Conservation (phyloP, 2,113 vertebrate species). For the Gambusia affinis region DNA sequence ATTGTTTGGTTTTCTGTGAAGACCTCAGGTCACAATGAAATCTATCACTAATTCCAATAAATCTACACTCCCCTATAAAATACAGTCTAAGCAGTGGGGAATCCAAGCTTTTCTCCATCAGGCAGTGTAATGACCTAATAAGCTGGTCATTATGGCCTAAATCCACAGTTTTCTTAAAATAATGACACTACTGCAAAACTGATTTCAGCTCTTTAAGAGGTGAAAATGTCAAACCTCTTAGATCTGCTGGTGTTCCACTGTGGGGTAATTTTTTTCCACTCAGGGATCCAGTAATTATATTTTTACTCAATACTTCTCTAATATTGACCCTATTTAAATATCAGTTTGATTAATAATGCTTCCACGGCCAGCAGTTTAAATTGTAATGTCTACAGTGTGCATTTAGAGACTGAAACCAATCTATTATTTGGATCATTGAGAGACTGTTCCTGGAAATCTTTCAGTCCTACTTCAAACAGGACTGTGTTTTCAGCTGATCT, state of each 20-base stretch:
- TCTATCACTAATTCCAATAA: constrained; percentile 39
- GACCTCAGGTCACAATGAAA: constrained; percentile 28
- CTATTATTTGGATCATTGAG: constrained; percentile 7
- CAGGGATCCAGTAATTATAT: no score
- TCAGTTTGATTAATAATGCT: background rate
- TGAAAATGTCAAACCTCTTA: constrained; percentile 16
- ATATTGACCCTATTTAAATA: background rate
- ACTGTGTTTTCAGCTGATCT: constrained; percentile 28
- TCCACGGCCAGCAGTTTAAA: background rate
- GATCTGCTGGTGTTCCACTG: background rate
- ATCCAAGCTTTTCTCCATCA: constrained; percentile 16
- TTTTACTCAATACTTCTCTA: background rate
- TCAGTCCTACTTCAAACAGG: background rate
- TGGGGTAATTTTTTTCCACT: background rate
- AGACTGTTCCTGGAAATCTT: constrained; percentile 50
- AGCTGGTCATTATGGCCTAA: constrained; percentile 16
- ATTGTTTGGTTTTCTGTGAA: constrained; percentile 6
- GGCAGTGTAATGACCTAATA: constrained; percentile 25
- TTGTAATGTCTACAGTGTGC: no score
- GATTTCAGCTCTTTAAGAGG: constrained; percentile 23
- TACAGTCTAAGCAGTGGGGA: constrained; percentile 15
- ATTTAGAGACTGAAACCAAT: background rate
- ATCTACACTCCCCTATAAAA: constrained; percentile 1
- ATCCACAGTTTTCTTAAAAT: constrained; percentile 31
- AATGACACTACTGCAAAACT: constrained; percentile 18